Base-by-base conservation (phyloP, 2,797 vertebrate genomes). In the Acanthiza pusilla region DNA sequence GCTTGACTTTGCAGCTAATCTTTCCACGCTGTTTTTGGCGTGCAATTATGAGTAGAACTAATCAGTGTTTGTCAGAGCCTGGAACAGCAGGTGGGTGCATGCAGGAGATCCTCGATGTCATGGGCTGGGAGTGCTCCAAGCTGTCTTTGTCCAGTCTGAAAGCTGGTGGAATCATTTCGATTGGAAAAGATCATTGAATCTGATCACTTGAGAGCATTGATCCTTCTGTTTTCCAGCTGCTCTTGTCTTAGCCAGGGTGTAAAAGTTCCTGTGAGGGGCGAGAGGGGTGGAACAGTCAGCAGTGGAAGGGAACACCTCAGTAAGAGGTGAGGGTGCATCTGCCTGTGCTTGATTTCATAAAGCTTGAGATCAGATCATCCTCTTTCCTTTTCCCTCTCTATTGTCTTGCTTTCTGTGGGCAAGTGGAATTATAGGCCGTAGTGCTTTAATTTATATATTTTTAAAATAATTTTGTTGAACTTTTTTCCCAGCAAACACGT, bases 1-100 rank as follows among this genome's bases (percentile, higher is more conserved):
- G 78, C 85, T 91, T 85, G 92, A 75, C 75, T 96, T 91, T 80
- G 91, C 91, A 88, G 70, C 86, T 96, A 32, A 94, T 85, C 72
- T 91, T 91, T 85, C 75, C 60, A 54, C 13, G 0, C 58, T 57
- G 88, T 17, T 95, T 93, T 91, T 79, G 89, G 54, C 72, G 27
- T 65, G 81, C 11, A 77, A 3, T 97, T 95, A 86, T 66, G 71
- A 79, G 66, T 30, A 48, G 73, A 54, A 74, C 25, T 80, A 80
- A 91, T 91, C 77, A 91, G 73, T 60, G 55, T 47, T 93, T 86
- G 83, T 79, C 86, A 96, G 86, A 48, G 70, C 27, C 63, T 78
- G 91, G 70, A 67, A 27, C 1, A 84, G 85, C 48, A 73, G 80
- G 74, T 32, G 47, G 54, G 26, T 81, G 60, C 57, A 48, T n/a